These are phyloP conservation scores for Threskiornis aethiopicus DNA, from an alignment of 2,797 vertebrate species.

Conservation along the genomic window DNA sequence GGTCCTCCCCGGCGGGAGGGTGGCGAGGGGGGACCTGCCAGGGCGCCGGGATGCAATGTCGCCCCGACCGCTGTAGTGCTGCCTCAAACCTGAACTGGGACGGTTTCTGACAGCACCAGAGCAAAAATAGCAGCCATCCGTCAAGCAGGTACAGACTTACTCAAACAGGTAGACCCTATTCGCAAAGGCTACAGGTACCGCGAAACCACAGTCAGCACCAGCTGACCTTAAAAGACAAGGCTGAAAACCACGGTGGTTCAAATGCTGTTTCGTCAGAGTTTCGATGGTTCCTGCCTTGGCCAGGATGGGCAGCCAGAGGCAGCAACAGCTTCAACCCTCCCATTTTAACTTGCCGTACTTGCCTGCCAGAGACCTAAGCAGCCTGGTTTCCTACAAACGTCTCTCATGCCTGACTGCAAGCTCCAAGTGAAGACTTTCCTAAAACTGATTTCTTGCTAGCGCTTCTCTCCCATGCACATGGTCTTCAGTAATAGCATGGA, in stretches of 20 bases:
- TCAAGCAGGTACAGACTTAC: background rate
- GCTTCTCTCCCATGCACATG: fast-evolving
- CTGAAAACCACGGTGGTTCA: background rate
- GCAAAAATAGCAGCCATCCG: background rate
- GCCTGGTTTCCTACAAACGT: background rate
- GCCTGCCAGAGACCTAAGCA: background rate
- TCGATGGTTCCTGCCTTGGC: background rate
- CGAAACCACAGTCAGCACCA: background rate
- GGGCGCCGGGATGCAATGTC: fast-evolving
- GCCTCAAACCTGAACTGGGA: fast-evolving
- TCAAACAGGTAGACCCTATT: background rate
- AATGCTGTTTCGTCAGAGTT: background rate
- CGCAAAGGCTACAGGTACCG: background rate
- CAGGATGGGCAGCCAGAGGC: background rate
- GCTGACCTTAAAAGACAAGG: background rate
- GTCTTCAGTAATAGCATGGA: background rate
- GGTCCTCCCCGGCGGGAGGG: background rate
- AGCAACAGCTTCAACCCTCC: background rate
- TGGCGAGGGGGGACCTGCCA: background rate
- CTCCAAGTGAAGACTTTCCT: background rate
- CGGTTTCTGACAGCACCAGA: background rate
- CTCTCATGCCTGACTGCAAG: background rate
- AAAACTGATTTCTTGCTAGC: background rate
- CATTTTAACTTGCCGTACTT: fast-evolving
- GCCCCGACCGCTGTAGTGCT: fast-evolving